Base-by-base conservation (phyloP, 2,888 invertebrate species). In the Keiferia lycopersicella region DNA sequence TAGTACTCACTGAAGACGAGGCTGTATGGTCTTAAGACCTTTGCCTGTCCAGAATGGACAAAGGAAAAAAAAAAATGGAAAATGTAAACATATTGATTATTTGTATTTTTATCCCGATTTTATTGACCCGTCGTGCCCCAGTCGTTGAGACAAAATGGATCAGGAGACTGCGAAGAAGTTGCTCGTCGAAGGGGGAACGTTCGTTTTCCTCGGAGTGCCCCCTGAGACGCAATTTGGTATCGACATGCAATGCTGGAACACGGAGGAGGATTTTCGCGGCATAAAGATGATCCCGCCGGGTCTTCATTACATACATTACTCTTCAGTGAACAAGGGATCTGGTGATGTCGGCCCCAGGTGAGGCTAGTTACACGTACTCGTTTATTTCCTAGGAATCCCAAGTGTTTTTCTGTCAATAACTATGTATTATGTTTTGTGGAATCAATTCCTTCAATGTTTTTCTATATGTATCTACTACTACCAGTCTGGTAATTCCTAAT, bases 211-310 rank as follows among this genome's bases (percentile, higher is more conserved):
- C 2, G 95, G 97, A 66, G 96, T 98, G 45, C 99, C 99, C 0
- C 90, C 93, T 69, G 97, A 97, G 64, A 98, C 98, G 0, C 98
- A 99, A 87, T 97, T 99, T 87, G 99, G 99, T n/a, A 97, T 98
- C 68, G 99, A 99, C 85, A 89, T 91, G 90, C 83, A 90, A 74
- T 90, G 91, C 74, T 99, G 98, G 96, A 96, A 95, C 69, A 96
- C 97, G 0, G 98, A 96, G 2, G 96, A 96, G 65, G 96, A 96
- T 80, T 99, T 99, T 84, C 94, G 95, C 75, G 99, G 99, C 0
- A 94, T 99, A 34, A 99, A 99, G 93, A 98, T 99, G 98, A 99
- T 99, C 74, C 99, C 99, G 0, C 97, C 98, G 0, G 99, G 99
- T 7, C 88, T 98, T 63, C 99, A 99, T 86, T 98, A 96, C 79